phyloP scores from a whole-genome alignment of 2,888 invertebrate species.

The Furcula furcula region DNA sequence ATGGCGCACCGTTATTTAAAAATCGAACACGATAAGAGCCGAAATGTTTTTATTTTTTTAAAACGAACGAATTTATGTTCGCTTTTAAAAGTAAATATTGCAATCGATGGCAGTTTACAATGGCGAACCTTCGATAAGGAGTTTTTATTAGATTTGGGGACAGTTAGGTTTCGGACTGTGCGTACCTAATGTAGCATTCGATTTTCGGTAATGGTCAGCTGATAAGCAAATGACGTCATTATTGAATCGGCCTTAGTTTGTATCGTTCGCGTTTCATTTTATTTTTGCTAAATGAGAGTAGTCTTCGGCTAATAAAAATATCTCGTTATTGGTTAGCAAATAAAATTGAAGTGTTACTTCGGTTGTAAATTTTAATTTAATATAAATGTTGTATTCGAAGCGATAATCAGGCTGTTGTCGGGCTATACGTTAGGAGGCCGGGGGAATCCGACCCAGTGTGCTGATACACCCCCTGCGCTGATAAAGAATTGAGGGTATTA shows the following conservation, averaged over 20 bases:
- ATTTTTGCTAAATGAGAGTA: slow-evolving; percentile 27
- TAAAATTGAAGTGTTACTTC: slow-evolving; percentile 26
- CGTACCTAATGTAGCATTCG: slow-evolving; percentile 76
- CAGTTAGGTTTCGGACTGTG: slow-evolving; percentile 69
- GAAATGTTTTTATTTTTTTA: slow-evolving; percentile 78
- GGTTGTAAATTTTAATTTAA: slow-evolving; percentile 32
- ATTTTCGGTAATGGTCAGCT: slow-evolving; percentile 81
- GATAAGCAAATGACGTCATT: slow-evolving; percentile 81
- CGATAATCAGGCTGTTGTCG: slow-evolving; percentile 72
- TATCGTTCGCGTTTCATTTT: slow-evolving; percentile 60
- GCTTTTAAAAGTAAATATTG: slow-evolving; percentile 72
- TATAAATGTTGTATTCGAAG: slow-evolving; percentile 38
- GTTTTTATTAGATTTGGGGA: slow-evolving; percentile 70
- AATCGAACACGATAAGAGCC: slow-evolving; percentile 79
- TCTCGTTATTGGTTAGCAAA: slow-evolving; percentile 29
- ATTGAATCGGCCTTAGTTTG: slow-evolving; percentile 69
- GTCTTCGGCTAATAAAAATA: slow-evolving; percentile 32
- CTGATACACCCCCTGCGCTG: slow-evolving; percentile 60
- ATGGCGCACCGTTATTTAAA: slow-evolving; percentile 77
- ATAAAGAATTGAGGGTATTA: slow-evolving; percentile 83
- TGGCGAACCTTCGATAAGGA: slow-evolving; percentile 67
- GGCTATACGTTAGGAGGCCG: slow-evolving; percentile 63
- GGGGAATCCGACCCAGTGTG: slow-evolving; percentile 51
- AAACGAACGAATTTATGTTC: slow-evolving; percentile 76
- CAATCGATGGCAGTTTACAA: slow-evolving; percentile 69